Evolutionary conservation across 64 coral and sea anemone species (phyloP), one percentile per base, ranked within the genome.

Genomic region (Dendrophyllia cribrosa): DNA sequence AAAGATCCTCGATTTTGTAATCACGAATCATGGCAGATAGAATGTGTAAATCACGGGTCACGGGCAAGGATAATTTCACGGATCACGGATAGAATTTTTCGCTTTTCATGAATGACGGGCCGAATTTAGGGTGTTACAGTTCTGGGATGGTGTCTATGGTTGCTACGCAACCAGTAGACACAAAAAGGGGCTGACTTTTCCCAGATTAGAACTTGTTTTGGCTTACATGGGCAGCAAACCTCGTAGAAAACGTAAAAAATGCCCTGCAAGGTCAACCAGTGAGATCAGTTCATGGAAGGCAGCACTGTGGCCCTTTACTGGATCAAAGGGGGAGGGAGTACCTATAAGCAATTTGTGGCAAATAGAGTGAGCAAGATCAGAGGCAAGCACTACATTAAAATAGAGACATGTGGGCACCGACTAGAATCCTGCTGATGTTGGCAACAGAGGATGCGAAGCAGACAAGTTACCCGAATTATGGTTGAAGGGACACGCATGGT

Each of bases 341-440:
- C 14, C 55, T 76, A 94, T 77, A 94, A 94, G 60, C 69, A 94
- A 5, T 94, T 94, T 16, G 92, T 94, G 0, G 58, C 92, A 48
- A 94, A 94, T 76, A 60, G 85, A 83, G 92, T 89, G 19, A 22
- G 52, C 25, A 89, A 94, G 68, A 83, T 94, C 9, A 80, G 74
- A 3, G 58, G 15, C 6, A 81, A 94, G 66, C 24, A 64, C 1
- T 81, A 24, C 77, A 83, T 94, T 68, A 58, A 56, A 89, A 85
- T 74, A 74, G 70, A 61, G 51, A 87, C 62, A 89, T 69, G 92
- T 89, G 25, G 22, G 59, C 3, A 77, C 91, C 10, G 51, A 78
- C 13, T 26, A 68, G 1, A 86, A 93, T 10, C 91, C 92, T 23
- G 92, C 75, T 3, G 87, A 94, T 47, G 24, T 94, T 4, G 87